Evolutionary conservation across 2,888 invertebrate species (phyloP).

Genomic region (Lepidochrysops patricia): DNA sequence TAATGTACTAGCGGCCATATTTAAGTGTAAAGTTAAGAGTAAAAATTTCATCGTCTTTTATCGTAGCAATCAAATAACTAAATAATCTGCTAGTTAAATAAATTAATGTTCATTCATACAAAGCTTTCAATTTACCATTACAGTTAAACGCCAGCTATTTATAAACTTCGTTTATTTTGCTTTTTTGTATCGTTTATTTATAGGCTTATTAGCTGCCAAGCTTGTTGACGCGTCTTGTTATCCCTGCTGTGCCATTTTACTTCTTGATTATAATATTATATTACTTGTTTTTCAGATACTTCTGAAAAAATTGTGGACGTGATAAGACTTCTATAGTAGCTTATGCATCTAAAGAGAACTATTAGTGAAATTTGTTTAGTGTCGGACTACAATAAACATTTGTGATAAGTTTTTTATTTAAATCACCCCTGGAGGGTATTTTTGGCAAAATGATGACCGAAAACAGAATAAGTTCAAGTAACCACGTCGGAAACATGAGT

Average conservation of each 20-base stretch:
- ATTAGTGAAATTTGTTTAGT: slow-evolving; percentile 68
- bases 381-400: slow-evolving; percentile 63
- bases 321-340: slow-evolving; percentile 62
- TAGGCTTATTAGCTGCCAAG: slow-evolving; percentile 19
- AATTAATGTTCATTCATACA: neutral
- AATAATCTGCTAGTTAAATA: slow-evolving; percentile 18
- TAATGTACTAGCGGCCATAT: slow-evolving; percentile 50
- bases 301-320: slow-evolving; percentile 67
- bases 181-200: slow-evolving; percentile 17
- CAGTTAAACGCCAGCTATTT: slow-evolving; percentile 17
- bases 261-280: slow-evolving; percentile 27
- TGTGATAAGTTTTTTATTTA: slow-evolving; percentile 71
- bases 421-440: slow-evolving; percentile 38
- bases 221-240: slow-evolving; percentile 68
- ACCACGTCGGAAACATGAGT: slow-evolving; percentile 76
- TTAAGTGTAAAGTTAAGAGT: slow-evolving; percentile 45
- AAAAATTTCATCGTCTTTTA: slow-evolving; percentile 44
- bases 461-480: slow-evolving; percentile 81
- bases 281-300: slow-evolving; percentile 60
- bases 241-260: slow-evolving; percentile 28
- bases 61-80: slow-evolving; percentile 39
- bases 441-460: slow-evolving; percentile 80
- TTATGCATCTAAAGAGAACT: slow-evolving; percentile 66
- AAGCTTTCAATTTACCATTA: neutral
- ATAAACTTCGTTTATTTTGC: slow-evolving; percentile 15